These are phyloP conservation scores for Corydoras sp. DNA, from an alignment of 2,113 vertebrate species.

Conservation along the genomic window DNA sequence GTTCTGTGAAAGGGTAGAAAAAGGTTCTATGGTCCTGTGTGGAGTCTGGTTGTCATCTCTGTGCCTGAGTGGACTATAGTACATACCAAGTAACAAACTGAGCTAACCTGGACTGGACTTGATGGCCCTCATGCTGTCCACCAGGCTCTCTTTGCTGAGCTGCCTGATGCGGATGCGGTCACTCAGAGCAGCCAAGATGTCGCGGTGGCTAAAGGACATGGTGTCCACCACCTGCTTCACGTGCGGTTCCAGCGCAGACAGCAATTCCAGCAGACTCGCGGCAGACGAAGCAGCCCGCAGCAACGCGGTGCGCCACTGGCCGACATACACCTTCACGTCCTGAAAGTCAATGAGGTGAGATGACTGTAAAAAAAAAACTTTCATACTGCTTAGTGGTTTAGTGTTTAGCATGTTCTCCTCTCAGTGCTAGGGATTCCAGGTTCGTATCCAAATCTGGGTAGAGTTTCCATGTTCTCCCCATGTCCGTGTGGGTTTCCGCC, in stretches of 20 bases:
- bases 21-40: no score
- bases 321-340: constrained; percentile 73
- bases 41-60: no score
- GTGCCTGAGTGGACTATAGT: no score
- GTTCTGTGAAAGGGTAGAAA: no score
- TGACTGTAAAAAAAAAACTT: no score
- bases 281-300: constrained; percentile 51
- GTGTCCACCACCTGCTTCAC: constrained; percentile 70
- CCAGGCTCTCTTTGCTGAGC: constrained; percentile 64
- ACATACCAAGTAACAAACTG: no score
- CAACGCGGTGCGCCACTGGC: constrained; percentile 76
- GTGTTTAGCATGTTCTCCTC: no score
- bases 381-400: no score
- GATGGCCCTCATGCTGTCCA: constrained; percentile 78
- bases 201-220: constrained; percentile 81
- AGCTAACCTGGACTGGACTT: constrained; percentile 87
- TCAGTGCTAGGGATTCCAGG: no score
- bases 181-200: constrained; percentile 74
- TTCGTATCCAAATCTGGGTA: no score
- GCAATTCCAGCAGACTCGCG: constrained; percentile 57
- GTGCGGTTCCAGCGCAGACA: constrained; percentile 55
- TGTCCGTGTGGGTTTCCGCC: no score
- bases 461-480: no score
- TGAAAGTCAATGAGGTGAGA: constrained; percentile 35
- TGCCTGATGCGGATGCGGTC: constrained; percentile 72